phyloP scores from a whole-genome alignment of 2,797 vertebrate genomes.

The Sternarchorhynchus goeldii region DNA sequence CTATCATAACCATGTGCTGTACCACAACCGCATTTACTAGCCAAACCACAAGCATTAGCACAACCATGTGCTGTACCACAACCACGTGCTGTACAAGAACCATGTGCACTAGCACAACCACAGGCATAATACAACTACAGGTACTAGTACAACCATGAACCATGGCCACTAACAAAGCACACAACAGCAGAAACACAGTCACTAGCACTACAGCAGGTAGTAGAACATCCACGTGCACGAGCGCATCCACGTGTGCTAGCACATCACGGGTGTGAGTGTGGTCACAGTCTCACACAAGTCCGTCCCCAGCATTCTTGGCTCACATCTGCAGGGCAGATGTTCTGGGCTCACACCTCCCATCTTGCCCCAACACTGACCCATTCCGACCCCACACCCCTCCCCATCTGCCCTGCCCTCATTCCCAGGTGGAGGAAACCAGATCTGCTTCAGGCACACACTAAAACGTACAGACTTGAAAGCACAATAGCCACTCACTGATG shows the following conservation, averaged over 20 bases:
- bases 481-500: constrained; percentile 23
- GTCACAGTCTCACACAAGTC: no score
- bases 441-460: constrained; percentile 27
- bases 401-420: constrained; percentile 4
- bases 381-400: constrained; percentile 12
- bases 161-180: neutral
- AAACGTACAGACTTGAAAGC: constrained; percentile 47
- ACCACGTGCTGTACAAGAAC: neutral
- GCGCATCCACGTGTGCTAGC: no score
- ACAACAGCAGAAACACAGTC: neutral
- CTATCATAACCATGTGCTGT: neutral
- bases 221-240: no score
- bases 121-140: neutral
- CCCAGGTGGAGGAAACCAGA: constrained; percentile 35
- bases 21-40: neutral
- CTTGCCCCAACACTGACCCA: constrained; percentile 46
- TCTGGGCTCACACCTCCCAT: constrained; percentile 43
- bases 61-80: neutral
- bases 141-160: neutral
- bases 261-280: neutral
- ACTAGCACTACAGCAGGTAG: neutral
- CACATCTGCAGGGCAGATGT: constrained; percentile 57
- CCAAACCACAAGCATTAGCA: neutral
- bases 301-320: constrained; percentile 48
- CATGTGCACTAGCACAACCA: neutral